Evolutionary conservation across 2,113 vertebrate genomes (phyloP), one percentile per base, ranked within the genome.

Genomic region (Collichthys lucidus): DNA sequence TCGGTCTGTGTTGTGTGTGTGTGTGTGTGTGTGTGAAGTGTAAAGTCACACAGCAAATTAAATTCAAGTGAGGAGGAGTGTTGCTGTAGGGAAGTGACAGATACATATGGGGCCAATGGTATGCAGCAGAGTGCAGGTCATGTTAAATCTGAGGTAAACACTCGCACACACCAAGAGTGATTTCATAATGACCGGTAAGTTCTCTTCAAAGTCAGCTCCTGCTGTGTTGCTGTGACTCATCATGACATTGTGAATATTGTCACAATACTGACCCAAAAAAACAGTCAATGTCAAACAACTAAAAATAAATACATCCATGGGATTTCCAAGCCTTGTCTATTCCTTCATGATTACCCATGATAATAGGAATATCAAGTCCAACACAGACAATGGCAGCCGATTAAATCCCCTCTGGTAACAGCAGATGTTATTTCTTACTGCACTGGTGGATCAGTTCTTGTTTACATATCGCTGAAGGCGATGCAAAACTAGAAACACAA

Each of bases 301-400:
- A 14, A n/a, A 56, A 47, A 80, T 14, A 55, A 72, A 79, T 22
- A 79, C 15, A 68, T 9, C 63, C 11, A 29, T 53, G 60, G 65
- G 47, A 71, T 47, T 65, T 29, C 12, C 22, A 14, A 17, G 22
- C 46, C 47, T 46, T 29, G 24, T 75, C 40, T 14, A 49, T 77
- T 17, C n/a, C 31, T 82, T 49, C 26, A 56, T 50, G 44, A 59
- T 55, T 60, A 35, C 15, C 55, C 46, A 20, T 3, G 29, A 42
- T 50, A 50, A 75, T 80, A 64, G 46, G 63, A 78, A 62, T 24
- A 62, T 61, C n/a, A 74, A n/a, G 49, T 50, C 67, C 56, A 44
- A 42, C 47, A 73, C 62, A 72, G 57, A 72, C 64, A n/a, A 77
- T 14, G 11, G 26, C 26, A 56, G 8, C 22, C 15, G 55, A 6